Evolutionary conservation across 2,113 vertebrate species (phyloP).

Genomic region (Siphamia tubifer): DNA sequence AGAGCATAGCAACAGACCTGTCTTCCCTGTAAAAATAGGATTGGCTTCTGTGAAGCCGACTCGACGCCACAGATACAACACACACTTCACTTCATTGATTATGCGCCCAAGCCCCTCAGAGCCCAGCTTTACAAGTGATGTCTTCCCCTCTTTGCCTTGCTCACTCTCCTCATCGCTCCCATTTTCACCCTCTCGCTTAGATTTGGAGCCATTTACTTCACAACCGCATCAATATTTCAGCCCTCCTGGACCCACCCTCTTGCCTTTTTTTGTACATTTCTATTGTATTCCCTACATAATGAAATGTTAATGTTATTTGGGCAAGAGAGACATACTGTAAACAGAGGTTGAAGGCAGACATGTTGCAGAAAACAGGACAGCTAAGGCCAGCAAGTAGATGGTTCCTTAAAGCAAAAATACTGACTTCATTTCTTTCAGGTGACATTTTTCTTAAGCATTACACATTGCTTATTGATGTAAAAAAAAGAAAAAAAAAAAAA

Average conservation of each 20-base stretch:
- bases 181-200: conserved; percentile 52
- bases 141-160: conserved; percentile 55
- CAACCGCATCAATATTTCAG: conserved; percentile 78
- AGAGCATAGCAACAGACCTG: conserved; percentile 82
- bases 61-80: conserved; percentile 70
- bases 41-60: conserved; percentile 71
- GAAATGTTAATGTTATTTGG: conserved; percentile 75
- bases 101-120: conserved; percentile 75
- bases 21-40: conserved; percentile 82
- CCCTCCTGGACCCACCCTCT: conserved; percentile 40
- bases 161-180: conserved; percentile 42
- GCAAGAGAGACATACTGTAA: conserved; percentile 33
- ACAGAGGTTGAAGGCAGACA: conserved; percentile 26
- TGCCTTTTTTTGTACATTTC: conserved; percentile 58
- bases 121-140: conserved; percentile 74
- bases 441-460: too few relatives aligned
- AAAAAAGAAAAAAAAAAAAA: too few relatives aligned
- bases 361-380: conserved; percentile 18
- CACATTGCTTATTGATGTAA: not conserved
- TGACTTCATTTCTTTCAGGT: too few relatives aligned
- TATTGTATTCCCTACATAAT: conserved; percentile 68
- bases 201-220: conserved; percentile 72
- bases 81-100: conserved; percentile 80
- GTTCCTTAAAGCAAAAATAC: not conserved
- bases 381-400: not conserved